These are phyloP conservation scores for Bovichtus variegatus DNA, from an alignment of 2,797 vertebrate species.

Conservation along the genomic window DNA sequence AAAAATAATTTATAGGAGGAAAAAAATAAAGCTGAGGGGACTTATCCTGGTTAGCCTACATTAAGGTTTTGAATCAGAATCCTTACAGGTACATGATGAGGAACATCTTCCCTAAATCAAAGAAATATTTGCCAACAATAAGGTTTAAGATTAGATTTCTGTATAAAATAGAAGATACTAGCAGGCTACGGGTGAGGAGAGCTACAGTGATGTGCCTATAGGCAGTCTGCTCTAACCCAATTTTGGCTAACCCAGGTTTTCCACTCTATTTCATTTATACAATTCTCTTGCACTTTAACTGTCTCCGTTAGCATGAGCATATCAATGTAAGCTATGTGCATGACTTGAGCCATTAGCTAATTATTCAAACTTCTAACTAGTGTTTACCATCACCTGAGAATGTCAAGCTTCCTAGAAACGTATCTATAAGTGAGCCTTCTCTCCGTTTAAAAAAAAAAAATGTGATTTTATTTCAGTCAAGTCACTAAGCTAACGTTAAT, in stretches of 20 bases:
- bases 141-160: neutral
- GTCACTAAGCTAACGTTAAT: neutral
- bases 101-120: neutral
- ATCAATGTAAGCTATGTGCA: neutral
- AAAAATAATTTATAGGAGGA: neutral
- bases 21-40: neutral
- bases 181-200: neutral
- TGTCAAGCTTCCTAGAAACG: too few relatives aligned
- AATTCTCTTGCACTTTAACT: neutral
- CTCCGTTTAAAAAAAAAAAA: neutral
- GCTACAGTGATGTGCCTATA: neutral
- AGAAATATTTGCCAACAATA: neutral
- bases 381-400: too few relatives aligned
- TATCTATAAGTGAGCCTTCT: too few relatives aligned
- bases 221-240: neutral
- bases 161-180: neutral
- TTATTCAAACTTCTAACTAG: neutral
- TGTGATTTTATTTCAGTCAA: neutral
- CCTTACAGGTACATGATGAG: neutral
- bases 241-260: neutral
- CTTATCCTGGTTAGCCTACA: neutral
- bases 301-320: neutral
- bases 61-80: neutral
- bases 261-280: neutral
- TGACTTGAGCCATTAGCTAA: neutral